Percentiles rank a stretch among this genome's conserved stretches.
phyloP scores from a whole-genome alignment of 2,888 invertebrate genomes.

The Linnaemya vulpina region DNA sequence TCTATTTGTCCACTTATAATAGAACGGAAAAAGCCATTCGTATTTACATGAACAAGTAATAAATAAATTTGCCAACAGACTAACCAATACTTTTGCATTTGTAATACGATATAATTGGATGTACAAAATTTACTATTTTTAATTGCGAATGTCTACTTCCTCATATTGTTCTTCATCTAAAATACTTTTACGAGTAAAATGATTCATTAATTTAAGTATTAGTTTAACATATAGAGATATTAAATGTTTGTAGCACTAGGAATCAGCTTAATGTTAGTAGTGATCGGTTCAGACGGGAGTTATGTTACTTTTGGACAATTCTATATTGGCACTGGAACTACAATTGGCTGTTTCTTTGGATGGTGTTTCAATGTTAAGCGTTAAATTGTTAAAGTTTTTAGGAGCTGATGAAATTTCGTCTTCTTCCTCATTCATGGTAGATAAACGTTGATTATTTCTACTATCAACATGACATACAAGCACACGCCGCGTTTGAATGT shows the following conservation, averaged over 20 bases:
- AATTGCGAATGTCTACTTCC: not conserved
- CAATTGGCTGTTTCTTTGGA: conserved; percentile 29
- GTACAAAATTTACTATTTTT: conserved; percentile 10
- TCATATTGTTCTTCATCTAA: conserved; percentile 1
- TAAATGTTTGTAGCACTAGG: not conserved
- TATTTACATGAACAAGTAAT: too few species aligned
- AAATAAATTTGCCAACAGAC: not conserved
- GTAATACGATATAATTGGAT: not conserved
- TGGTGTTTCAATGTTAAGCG: conserved; percentile 59
- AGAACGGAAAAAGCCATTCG: too few species aligned
- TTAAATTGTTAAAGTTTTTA: conserved; percentile 69
- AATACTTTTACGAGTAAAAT: not conserved
- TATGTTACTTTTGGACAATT: conserved; percentile 73
- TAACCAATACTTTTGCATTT: not conserved
- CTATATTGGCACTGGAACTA: conserved; percentile 40
- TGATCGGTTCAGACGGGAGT: conserved; percentile 76
- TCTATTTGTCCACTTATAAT: too few species aligned
- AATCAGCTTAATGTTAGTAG: not conserved
- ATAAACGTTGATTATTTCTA: conserved; percentile 84
- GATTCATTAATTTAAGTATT: not conserved
- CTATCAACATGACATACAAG: not conserved
- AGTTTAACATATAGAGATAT: not conserved
- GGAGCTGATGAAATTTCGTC: conserved; percentile 84
- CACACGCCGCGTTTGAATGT: conserved; percentile 14
- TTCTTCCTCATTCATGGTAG: conserved; percentile 94